A percentile compares a stretch with the other conserved stretches of the same genome.
These are phyloP conservation scores for Neolamprologus tretocephalus DNA, from an alignment of 2,113 vertebrate species.

Conservation along the genomic window DNA sequence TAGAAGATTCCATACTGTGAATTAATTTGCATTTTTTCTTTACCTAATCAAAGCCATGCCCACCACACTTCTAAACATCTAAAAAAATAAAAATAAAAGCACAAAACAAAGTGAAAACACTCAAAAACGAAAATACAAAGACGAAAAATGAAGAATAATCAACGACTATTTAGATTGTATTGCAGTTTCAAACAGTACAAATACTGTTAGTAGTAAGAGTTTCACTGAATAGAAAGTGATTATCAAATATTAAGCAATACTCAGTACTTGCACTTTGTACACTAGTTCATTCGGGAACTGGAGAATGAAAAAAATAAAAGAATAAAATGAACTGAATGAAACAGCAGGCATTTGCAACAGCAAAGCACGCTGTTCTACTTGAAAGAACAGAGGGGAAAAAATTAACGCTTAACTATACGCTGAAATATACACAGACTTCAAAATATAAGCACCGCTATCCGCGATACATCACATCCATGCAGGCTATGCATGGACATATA, in stretches of 20 bases:
- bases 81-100: slow-evolving; percentile 21
- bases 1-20: slow-evolving; percentile 85
- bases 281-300: slow-evolving; percentile 78
- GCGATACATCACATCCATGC: slow-evolving; percentile 70
- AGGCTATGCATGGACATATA: slow-evolving; percentile 69
- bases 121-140: slow-evolving; percentile 73
- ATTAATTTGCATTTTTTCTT: slow-evolving; percentile 83
- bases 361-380: slow-evolving; percentile 83
- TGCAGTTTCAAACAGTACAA: slow-evolving; percentile 92
- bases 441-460: slow-evolving; percentile 81
- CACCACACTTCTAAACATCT: slow-evolving; percentile 82
- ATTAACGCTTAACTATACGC: slow-evolving; percentile 71
- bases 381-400: slow-evolving; percentile 62
- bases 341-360: slow-evolving; percentile 83
- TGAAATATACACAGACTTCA: slow-evolving; percentile 85
- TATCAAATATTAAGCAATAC: slow-evolving; percentile 90
- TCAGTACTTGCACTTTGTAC: slow-evolving; percentile 84
- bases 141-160: slow-evolving; percentile 67
- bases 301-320: neutral
- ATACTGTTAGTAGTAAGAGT: slow-evolving; percentile 79
- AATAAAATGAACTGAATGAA: slow-evolving; percentile 48
- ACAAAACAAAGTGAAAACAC: slow-evolving; percentile 70
- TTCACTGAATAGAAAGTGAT: slow-evolving; percentile 88
- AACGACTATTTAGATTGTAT: slow-evolving; percentile 86
- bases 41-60: slow-evolving; percentile 90